Evolutionary conservation across 2,113 vertebrate genomes (phyloP), one percentile per base, ranked within the genome.

Genomic region (Chelonoidis abingdonii): DNA sequence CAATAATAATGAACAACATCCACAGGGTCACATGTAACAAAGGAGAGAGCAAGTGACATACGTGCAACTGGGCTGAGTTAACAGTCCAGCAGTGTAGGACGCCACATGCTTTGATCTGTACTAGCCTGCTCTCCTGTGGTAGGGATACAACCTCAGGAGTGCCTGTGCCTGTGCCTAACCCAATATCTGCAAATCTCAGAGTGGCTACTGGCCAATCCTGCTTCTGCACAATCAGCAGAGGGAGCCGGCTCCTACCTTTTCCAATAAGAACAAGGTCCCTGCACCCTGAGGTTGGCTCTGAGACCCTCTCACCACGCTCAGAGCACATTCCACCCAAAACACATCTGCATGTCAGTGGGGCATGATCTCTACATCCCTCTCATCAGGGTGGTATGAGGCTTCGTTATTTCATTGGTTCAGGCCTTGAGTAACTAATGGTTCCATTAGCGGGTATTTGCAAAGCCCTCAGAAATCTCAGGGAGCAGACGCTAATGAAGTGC

Each of bases 381-480:
- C 69, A 3, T 13, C 57, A 6, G 80, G 10, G 80, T 22, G 50
- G 19, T 24, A 11, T 21, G 41, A 72, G 47, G 47, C 62, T n/a
- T 5, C 24, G 6, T 49, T 86, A 83, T 29, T 31, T 44, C 41
- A 59, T 41, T 27, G 54, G 69, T 24, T 29, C 84, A 50, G 7
- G 84, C 24, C 62, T 8, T 0, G 41, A 6, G 16, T 24, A 72
- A 50, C 88, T 38, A 92, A 65, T 38, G 76, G 35, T 31, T 41
- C 27, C 5, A 0, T 50, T 65, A 83, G 50, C 0, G 0, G n/a
- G 57, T 1, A 1, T 6, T 3, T 47, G 35, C 29, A 72, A 52
- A 80, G 59, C 47, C 50, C 86, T 56, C 65, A 4, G 57, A 21
- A 49, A 52, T 52, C 53, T 57, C 2, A 17, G 22, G 38, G 8